Evolutionary conservation across 1,140 invertebrate genomes (phyloP).

Genomic region (Scaptomyza graminum): DNA sequence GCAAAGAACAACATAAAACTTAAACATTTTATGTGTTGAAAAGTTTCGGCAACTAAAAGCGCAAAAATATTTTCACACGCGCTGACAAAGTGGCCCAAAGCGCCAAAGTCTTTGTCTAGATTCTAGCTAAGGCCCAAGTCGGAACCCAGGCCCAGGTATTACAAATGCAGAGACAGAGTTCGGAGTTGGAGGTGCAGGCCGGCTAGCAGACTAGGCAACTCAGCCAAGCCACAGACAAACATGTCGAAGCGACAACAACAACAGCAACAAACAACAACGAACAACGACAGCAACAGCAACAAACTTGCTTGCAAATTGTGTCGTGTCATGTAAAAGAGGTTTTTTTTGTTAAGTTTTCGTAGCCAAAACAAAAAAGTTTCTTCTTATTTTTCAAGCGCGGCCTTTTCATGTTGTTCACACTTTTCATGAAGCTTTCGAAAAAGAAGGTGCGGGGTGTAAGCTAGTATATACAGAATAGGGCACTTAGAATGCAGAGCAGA

Average conservation of each 20-base stretch:
- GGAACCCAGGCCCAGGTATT: constrained; percentile 22
- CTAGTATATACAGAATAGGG: constrained; percentile 12
- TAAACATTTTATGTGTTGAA: constrained; percentile 70
- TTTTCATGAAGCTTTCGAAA: constrained; percentile 43
- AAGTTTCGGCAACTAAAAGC: constrained; percentile 69
- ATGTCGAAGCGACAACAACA: constrained; percentile 68
- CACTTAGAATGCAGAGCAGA: constrained; percentile 35
- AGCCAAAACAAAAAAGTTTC: constrained; percentile 49
- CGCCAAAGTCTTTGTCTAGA: constrained; percentile 35
- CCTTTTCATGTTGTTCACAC: constrained; percentile 76
- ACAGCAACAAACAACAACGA: constrained; percentile 35
- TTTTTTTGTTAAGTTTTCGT: constrained; percentile 56
- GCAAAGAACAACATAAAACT: constrained; percentile 51
- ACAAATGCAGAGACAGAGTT: constrained; percentile 12
- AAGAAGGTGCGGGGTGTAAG: not conserved
- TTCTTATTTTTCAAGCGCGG: constrained; percentile 71
- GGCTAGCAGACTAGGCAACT: constrained; percentile 23
- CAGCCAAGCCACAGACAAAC: constrained; percentile 67
- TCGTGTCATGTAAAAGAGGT: constrained; percentile 72
- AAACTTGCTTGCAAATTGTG: constrained; percentile 70
- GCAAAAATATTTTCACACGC: constrained; percentile 71
- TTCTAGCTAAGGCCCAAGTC: constrained; percentile 11
- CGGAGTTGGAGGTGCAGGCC: constrained; percentile 9
- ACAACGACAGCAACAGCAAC: constrained; percentile 48
- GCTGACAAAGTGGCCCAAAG: constrained; percentile 60